Evolutionary conservation across 2,113 vertebrate species (phyloP).

Genomic region (Phylloscopus trochiloides): DNA sequence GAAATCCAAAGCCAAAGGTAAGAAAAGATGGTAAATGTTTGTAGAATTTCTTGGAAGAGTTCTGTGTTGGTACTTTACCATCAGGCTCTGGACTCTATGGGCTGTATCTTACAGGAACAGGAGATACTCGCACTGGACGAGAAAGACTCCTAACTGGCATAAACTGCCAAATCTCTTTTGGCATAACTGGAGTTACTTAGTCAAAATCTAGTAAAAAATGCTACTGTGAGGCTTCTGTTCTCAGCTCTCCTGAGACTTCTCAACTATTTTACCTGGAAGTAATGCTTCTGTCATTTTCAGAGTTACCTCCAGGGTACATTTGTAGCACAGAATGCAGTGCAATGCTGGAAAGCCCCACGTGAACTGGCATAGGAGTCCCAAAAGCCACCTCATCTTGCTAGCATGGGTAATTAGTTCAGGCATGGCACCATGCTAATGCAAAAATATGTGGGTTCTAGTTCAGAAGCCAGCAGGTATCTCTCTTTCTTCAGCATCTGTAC

Average conservation of each 20-base stretch:
- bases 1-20: conserved; percentile 95
- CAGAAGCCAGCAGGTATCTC: neutral
- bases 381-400: neutral
- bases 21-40: neutral
- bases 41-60: neutral
- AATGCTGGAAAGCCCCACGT: neutral
- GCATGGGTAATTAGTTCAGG: neutral
- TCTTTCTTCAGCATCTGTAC: neutral
- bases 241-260: neutral
- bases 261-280: neutral
- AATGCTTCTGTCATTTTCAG: neutral
- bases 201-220: neutral
- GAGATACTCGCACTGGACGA: neutral
- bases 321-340: neutral
- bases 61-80: neutral
- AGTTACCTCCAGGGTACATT: neutral
- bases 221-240: neutral
- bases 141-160: neutral
- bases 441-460: neutral
- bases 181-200: neutral
- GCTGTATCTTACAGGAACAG: neutral
- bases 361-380: neutral
- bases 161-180: neutral
- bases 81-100: neutral
- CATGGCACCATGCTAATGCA: neutral